phyloP scores from a whole-genome alignment of 1,140 invertebrate genomes.

The Orius laevigatus region DNA sequence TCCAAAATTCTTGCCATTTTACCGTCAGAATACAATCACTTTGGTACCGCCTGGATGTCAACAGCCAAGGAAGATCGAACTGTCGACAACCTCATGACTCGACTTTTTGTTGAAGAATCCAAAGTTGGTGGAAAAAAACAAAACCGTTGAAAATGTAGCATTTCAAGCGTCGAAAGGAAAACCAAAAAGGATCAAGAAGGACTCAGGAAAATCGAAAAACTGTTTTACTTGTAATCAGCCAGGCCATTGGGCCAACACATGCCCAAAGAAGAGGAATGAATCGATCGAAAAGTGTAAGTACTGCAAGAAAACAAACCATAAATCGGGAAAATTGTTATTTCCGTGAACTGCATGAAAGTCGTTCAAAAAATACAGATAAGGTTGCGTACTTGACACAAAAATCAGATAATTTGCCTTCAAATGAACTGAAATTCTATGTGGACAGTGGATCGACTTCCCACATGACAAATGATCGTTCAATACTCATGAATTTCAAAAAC shows the following conservation, averaged over 20 bases:
- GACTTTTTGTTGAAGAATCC: not conserved
- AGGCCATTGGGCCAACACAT: not conserved
- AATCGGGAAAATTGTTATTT: constrained; percentile 7
- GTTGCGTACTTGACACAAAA: not conserved
- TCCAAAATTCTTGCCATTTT: not conserved
- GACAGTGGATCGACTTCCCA: not conserved
- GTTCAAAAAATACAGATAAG: not conserved
- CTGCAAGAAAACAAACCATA: constrained; percentile 10
- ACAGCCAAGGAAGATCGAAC: not conserved
- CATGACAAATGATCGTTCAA: not conserved
- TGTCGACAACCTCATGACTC: not conserved
- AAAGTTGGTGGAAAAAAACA: not conserved
- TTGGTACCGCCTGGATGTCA: not conserved
- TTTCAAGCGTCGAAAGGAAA: not conserved
- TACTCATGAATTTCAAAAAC: not conserved
- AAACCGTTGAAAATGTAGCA: not conserved
- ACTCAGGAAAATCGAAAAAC: not conserved
- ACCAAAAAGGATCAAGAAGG: not conserved
- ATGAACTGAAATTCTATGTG: not conserved
- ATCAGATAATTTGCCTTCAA: not conserved
- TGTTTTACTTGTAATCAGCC: not conserved
- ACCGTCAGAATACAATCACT: not conserved
- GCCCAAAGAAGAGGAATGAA: not conserved
- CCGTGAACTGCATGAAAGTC: not conserved
- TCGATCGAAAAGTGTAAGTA: constrained; percentile 1